Evolutionary conservation across 1,140 invertebrate genomes (phyloP).

Genomic region (Orius insidiosus): DNA sequence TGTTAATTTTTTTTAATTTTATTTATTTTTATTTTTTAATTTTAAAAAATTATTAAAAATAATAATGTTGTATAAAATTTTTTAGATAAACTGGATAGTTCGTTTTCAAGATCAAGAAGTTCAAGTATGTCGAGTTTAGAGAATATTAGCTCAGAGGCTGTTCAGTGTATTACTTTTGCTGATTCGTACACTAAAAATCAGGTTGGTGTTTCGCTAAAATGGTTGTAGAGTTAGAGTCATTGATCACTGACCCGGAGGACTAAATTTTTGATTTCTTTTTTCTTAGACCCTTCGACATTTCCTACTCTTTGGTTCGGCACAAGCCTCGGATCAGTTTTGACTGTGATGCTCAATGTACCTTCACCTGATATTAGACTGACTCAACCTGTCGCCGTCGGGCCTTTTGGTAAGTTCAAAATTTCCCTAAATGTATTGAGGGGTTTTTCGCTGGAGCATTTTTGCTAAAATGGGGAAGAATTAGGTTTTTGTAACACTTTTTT

Average conservation of each 20-base stretch:
- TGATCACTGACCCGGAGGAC: background rate
- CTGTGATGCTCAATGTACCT: conserved; percentile 74
- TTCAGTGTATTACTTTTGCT: conserved; percentile 88
- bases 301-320: conserved; percentile 93
- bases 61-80: conserved; percentile 3
- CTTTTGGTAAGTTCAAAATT: conserved; percentile 49
- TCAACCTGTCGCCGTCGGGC: conserved; percentile 78
- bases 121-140: conserved; percentile 94
- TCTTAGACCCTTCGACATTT: conserved; percentile 51
- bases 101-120: conserved; percentile 86
- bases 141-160: conserved; percentile 87
- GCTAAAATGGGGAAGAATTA: background rate
- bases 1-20: conserved; percentile 7
- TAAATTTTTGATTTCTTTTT: background rate
- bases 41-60: background rate
- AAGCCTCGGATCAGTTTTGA: conserved; percentile 83
- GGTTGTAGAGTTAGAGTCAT: background rate
- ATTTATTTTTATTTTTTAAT: conserved; percentile 10
- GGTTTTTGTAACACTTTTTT: conserved; percentile 17
- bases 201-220: conserved; percentile 38
- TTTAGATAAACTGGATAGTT: conserved; percentile 87
- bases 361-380: conserved; percentile 53
- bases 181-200: conserved; percentile 87
- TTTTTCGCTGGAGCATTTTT: conserved; percentile 1
- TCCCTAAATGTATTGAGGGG: background rate